Percentiles rank a stretch among this genome's conserved stretches.
These are phyloP conservation scores for Idaea dimidiata DNA, from an alignment of 2,888 invertebrate species.

Conservation along the genomic window DNA sequence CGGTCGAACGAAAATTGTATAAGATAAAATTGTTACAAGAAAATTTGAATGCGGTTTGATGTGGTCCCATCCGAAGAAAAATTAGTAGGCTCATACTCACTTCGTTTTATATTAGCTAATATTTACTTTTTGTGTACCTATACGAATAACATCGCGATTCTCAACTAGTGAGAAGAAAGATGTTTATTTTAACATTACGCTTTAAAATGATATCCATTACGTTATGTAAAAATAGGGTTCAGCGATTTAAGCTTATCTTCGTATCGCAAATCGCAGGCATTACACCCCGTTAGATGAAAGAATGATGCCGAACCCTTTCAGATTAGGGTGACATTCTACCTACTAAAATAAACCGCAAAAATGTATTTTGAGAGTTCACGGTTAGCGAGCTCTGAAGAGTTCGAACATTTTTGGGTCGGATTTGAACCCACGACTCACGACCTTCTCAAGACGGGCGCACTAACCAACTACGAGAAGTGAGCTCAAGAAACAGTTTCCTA, in stretches of 20 bases:
- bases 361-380: background rate
- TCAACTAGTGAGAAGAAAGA: background rate
- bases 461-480: too few species aligned
- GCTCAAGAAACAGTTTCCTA: too few species aligned
- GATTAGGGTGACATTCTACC: background rate
- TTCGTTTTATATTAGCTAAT: too few species aligned
- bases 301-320: background rate
- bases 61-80: too few species aligned
- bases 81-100: too few species aligned
- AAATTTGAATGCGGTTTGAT: too few species aligned
- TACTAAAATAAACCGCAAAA: background rate
- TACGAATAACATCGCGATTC: background rate
- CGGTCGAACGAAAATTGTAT: too few species aligned
- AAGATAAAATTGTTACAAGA: too few species aligned
- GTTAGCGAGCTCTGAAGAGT: background rate
- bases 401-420: too few species aligned
- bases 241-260: background rate
- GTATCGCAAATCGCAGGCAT: background rate
- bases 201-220: background rate
- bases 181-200: background rate
- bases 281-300: background rate
- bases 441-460: too few species aligned
- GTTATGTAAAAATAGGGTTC: background rate
- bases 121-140: too few species aligned
- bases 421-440: too few species aligned